Evolutionary conservation across 2,797 vertebrate genomes (phyloP), one percentile per base, ranked within the genome.

Genomic region (Silurus lanzhouensis): DNA sequence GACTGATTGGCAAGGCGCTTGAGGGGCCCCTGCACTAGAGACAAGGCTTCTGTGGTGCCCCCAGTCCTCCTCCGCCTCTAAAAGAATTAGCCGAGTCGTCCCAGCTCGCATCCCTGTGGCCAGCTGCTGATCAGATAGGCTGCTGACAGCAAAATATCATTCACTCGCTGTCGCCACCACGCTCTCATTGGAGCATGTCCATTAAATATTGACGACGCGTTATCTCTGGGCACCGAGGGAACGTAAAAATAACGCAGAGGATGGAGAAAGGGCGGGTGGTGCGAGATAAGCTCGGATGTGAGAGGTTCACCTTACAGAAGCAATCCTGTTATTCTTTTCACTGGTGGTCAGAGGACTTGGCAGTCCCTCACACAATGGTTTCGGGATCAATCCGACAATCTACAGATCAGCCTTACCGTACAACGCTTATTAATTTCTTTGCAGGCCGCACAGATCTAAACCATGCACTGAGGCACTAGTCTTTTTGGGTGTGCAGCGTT

Each of bases 181-280:
- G 75, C 85, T 88, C 89, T 92, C 87, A 86, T 89, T 88, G 88
- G 88, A 91, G 90, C 89, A 86, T 90, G 90, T 90, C 90, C 90
- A 91, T 92, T 91, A 92, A 92, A 93, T 92, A 92, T 92, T 91
- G 90, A 91, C 87, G 87, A 92, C 78, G 70, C 77, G 85, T 89
- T 92, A 91, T 93, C 88, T 91, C 85, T 44, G 55, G 86, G 90
- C 68, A 83, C 84, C 85, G 81, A 83, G 86, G 88, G 84, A 86
- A 91, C 85, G 83, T 89, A 88, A 89, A 89, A 88, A 88, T 88
- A 89, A 89, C 61, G 75, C 82, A 70, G 68, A 87, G 82, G 88
- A 89, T 84, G 68, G 88, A 84, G 77, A 87, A 77, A 75, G 81
- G 79, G 74, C 10, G 80, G 82, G 84, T 68, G 75, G 81, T 3